Evolutionary conservation across 2,113 vertebrate species (phyloP).

Genomic region (Oncorhynchus nerka): DNA sequence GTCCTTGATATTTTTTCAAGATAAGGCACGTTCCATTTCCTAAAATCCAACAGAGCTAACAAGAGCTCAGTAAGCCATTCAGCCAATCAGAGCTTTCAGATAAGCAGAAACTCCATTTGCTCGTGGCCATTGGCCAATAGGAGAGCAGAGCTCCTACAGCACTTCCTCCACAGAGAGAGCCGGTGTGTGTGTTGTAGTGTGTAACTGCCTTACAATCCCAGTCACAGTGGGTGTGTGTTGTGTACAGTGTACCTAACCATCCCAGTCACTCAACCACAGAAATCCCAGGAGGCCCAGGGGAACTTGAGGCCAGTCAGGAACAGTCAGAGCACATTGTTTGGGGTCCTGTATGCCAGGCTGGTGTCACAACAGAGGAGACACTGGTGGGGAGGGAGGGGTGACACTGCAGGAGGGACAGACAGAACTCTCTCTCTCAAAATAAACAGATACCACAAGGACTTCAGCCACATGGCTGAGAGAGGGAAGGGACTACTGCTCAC

Average conservation of each 20-base stretch:
- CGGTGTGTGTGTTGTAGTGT: conserved; percentile 1
- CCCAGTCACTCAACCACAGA: conserved; percentile 9
- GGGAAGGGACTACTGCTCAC: background rate
- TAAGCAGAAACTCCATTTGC: background rate
- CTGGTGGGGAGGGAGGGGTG: background rate
- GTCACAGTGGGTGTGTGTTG: background rate
- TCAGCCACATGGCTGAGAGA: background rate
- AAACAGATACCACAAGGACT: background rate
- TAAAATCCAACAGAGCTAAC: conserved; percentile 9
- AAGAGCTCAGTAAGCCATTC: background rate
- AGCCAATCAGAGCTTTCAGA: too few species aligned
- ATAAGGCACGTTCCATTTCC: background rate
- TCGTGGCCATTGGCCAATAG: background rate
- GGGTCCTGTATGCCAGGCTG: conserved; percentile 37
- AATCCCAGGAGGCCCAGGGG: background rate
- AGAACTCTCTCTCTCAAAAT: background rate
- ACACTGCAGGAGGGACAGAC: background rate
- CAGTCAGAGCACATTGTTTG: conserved; percentile 63
- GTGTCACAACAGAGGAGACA: conserved; percentile 35
- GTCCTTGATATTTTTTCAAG: too few species aligned
- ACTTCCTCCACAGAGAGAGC: conserved; percentile 9
- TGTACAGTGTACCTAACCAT: too few species aligned
- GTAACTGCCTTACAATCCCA: too few species aligned
- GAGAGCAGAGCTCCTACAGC: conserved; percentile 7
- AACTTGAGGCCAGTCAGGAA: background rate